phyloP scores from a whole-genome alignment of 2,888 invertebrate species.

The Spisula solida region DNA sequence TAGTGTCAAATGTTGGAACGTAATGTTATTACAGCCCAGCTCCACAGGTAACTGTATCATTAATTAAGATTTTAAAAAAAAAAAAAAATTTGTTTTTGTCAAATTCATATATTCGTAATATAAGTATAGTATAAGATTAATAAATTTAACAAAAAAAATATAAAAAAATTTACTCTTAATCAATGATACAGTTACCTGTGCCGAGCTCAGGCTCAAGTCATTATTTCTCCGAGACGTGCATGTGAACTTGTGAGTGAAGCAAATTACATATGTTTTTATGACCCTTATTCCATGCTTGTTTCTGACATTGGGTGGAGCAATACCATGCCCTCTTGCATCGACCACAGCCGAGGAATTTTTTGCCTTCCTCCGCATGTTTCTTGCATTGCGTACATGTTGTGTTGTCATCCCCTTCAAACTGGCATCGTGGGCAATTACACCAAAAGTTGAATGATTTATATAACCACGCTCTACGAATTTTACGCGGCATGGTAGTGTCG shows the following conservation, averaged over 20 bases:
- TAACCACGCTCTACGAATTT: conserved; percentile 82
- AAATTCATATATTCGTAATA: too few species aligned
- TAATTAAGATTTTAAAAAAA: too few species aligned
- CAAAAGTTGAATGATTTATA: conserved; percentile 85
- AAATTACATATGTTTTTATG: conserved; percentile 80
- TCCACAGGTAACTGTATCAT: too few species aligned
- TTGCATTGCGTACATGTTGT: conserved; percentile 80
- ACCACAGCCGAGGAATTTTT: conserved; percentile 81
- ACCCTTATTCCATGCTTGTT: conserved; percentile 80
- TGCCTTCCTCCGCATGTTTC: conserved; percentile 71
- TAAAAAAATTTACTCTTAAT: too few species aligned
- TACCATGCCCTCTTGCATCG: conserved; percentile 84
- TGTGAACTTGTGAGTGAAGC: conserved; percentile 73
- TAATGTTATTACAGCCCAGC: too few species aligned
- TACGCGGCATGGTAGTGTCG: conserved; percentile 81
- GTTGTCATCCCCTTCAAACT: conserved; percentile 82
- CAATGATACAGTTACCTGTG: too few species aligned
- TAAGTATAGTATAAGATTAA: too few species aligned
- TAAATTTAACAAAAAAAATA: too few species aligned
- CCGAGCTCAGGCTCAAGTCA: too few species aligned
- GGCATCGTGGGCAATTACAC: conserved; percentile 82
- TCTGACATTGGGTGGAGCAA: conserved; percentile 82
- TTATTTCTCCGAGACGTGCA: conserved; percentile 18
- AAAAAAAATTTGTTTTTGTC: too few species aligned
- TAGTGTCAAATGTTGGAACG: too few species aligned